These are phyloP conservation scores for Conus betulinus DNA, from an alignment of 1,140 invertebrate species.

Conservation along the genomic window DNA sequence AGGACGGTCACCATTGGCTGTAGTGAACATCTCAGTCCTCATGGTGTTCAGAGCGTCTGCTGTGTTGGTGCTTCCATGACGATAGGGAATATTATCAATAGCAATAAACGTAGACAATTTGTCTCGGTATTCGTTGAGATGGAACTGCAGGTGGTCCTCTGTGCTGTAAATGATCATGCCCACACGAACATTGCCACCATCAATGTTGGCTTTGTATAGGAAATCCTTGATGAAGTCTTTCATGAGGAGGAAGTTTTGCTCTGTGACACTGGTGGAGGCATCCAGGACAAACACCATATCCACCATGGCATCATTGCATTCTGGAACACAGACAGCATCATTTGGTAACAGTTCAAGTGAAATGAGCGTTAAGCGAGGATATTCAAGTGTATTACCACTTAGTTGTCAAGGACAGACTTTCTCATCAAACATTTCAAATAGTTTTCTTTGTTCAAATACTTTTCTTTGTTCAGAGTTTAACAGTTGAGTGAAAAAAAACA, in stretches of 20 bases:
- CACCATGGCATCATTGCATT: constrained; percentile 41
- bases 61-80: constrained; percentile 65
- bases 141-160: constrained; percentile 46
- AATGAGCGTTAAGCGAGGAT: too few relatives aligned
- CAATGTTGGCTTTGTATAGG: constrained; percentile 49
- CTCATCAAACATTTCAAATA: too few relatives aligned
- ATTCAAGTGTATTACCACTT: too few relatives aligned
- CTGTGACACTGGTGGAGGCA: constrained; percentile 57
- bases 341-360: too few relatives aligned
- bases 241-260: constrained; percentile 52
- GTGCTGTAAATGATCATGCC: constrained; percentile 56
- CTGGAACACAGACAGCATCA: constrained; percentile 32
- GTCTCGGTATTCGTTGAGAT: constrained; percentile 52
- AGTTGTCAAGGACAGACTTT: too few relatives aligned
- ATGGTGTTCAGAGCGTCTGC: constrained; percentile 60
- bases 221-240: constrained; percentile 54
- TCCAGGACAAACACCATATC: constrained; percentile 69
- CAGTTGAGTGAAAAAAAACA: too few relatives aligned
- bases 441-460: too few relatives aligned
- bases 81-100: constrained; percentile 58
- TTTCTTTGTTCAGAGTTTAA: too few relatives aligned
- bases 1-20: constrained; percentile 60
- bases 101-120: constrained; percentile 46
- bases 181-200: constrained; percentile 49
- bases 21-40: constrained; percentile 57